phyloP scores from a whole-genome alignment of 1,140 invertebrate genomes.

The Halyomorpha halys region DNA sequence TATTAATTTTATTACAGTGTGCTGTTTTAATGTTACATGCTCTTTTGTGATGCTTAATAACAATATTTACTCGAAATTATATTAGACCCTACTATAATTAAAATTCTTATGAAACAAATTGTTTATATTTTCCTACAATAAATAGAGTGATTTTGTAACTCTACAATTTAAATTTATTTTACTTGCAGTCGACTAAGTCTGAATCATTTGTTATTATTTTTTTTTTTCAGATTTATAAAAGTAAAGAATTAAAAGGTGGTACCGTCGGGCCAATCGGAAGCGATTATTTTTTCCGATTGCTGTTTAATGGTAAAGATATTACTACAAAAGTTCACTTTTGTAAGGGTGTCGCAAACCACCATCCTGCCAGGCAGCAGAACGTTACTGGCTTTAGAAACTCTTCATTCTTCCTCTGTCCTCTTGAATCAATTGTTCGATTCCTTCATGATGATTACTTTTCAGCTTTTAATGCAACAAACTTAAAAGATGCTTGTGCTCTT shows the following conservation, averaged over 20 bases:
- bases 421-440: slow-evolving; percentile 73
- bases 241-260: slow-evolving; percentile 39
- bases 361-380: slow-evolving; percentile 31
- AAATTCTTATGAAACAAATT: too few species aligned
- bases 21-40: not conserved
- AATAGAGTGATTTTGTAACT: too few species aligned
- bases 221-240: slow-evolving; percentile 44
- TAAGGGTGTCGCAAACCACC: slow-evolving; percentile 40
- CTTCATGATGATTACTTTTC: slow-evolving; percentile 75
- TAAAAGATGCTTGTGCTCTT: slow-evolving; percentile 64
- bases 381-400: slow-evolving; percentile 32
- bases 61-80: too few species aligned
- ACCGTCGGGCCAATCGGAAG: slow-evolving; percentile 38
- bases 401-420: slow-evolving; percentile 53
- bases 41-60: too few species aligned
- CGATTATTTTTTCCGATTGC: slow-evolving; percentile 67
- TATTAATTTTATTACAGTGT: not conserved
- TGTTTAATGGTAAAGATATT: slow-evolving; percentile 79
- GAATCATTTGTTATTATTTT: too few species aligned
- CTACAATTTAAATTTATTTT: too few species aligned
- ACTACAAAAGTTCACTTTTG: slow-evolving; percentile 75
- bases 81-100: too few species aligned
- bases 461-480: slow-evolving; percentile 68
- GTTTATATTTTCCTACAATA: too few species aligned
- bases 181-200: too few species aligned